A percentile compares a stretch with the other conserved stretches of the same genome.
These are phyloP conservation scores for Malurus elegans DNA, from an alignment of 2,113 vertebrate species.

Conservation along the genomic window DNA sequence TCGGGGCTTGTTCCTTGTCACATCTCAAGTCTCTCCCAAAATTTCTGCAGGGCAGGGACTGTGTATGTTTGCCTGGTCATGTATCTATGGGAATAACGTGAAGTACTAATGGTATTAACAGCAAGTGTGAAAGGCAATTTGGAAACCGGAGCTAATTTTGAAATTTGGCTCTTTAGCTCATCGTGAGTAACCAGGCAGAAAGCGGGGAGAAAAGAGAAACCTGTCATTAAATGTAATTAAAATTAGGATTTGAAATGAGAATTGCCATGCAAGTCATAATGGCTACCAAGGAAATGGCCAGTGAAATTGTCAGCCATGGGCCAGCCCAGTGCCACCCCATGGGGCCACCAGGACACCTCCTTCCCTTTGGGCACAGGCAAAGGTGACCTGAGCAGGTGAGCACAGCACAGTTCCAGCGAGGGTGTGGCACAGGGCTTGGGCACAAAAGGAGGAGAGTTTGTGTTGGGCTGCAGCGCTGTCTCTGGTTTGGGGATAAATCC, in stretches of 20 bases:
- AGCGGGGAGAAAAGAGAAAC: background rate
- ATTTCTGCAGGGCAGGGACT: conserved; percentile 31
- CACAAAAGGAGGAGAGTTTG: background rate
- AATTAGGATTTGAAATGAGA: background rate
- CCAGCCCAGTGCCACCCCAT: background rate
- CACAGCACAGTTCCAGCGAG: fast-evolving
- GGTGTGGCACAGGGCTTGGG: background rate
- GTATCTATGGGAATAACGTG: conserved; percentile 8
- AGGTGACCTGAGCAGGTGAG: background rate
- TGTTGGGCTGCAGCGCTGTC: background rate
- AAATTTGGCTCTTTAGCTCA: background rate
- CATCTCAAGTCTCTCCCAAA: background rate
- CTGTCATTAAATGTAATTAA: background rate
- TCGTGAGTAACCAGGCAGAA: background rate
- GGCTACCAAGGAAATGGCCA: background rate
- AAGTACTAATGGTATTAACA: background rate
- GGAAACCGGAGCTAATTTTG: background rate
- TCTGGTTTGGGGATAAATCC: background rate
- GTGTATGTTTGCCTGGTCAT: conserved; percentile 6
- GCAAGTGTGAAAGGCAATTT: background rate
- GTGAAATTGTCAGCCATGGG: background rate
- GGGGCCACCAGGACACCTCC: background rate
- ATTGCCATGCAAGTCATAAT: background rate
- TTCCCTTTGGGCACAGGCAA: background rate
- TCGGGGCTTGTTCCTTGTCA: conserved; percentile 36